Evolutionary conservation across 2,888 invertebrate genomes (phyloP).

Genomic region (Xylocampa areola): DNA sequence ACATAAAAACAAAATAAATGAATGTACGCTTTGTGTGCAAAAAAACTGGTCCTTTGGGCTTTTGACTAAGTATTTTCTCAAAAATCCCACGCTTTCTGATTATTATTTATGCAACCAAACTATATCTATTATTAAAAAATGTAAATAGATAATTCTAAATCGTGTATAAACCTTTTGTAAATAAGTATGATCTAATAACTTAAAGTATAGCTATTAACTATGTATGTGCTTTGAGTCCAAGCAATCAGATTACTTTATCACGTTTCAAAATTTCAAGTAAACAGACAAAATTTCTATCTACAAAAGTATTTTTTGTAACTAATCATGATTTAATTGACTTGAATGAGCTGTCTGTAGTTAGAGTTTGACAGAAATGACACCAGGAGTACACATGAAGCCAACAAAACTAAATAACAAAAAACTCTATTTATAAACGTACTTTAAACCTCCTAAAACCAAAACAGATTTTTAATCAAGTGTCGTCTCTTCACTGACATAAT

Average conservation of each 20-base stretch:
- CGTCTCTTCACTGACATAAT: no score
- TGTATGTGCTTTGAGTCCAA: conserved; percentile 6
- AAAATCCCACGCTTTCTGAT: neutral
- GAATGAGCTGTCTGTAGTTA: no score
- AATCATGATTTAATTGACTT: no score
- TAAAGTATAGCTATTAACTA: conserved; percentile 18
- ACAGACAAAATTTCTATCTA: no score
- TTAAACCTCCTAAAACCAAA: no score
- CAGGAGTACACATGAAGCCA: no score
- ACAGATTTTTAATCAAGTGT: no score
- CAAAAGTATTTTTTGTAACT: no score
- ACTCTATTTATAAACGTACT: no score
- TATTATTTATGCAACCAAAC: conserved; percentile 26
- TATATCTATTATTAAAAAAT: conserved; percentile 21
- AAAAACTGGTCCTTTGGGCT: conserved; percentile 13
- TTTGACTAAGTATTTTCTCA: neutral
- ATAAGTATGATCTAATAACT: conserved; percentile 36
- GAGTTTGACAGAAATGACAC: no score
- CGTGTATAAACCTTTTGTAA: conserved; percentile 54
- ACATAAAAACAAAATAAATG: neutral
- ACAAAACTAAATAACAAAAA: no score
- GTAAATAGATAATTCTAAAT: conserved; percentile 48
- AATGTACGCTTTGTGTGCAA: no score
- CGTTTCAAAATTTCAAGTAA: conserved; percentile 2
- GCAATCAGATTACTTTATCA: neutral